Evolutionary conservation across 2,888 invertebrate genomes (phyloP), one percentile per base, ranked within the genome.

Genomic region (Nebria salina): DNA sequence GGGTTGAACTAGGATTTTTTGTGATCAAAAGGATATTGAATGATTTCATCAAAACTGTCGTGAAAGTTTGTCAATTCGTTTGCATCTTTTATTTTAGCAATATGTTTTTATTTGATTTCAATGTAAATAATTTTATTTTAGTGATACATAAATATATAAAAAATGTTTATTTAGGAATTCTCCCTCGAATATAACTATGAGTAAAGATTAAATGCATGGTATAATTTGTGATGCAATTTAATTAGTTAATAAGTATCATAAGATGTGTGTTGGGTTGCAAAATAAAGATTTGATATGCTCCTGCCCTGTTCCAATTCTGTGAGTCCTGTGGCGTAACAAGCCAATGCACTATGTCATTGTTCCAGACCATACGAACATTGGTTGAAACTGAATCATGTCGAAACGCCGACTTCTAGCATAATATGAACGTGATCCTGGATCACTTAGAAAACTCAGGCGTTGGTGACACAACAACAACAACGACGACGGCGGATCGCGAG

Each of bases 361-460:
- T 70, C 13, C 54, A 54, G 54, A 13, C 54, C 8, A 34, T 54
- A 13, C 13, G 13, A 54, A 26, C 20, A 34, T 20, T 70, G 25
- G 66, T 5, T 9, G 68, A 20, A n/a, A 15, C 8, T 34, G 34
- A 70, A 70, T 26, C 70, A 70, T 70, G 70, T 70, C 54, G 54
- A 8, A 54, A 54, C 54, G 13, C 15, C 70, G 70, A 25, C 70
- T 11, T 26, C 25, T 70, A 34, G 70, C 34, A 64, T 80, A 80
- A 75, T 80, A 80, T 80, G 80, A 75, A 72, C 72, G 80, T 75
- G 26, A 70, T n/a, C 20, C 25, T 64, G 20, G 75, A 75, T 42
- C 75, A 65, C 64, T 41, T 75, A 13, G 80, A 75, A 15, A 20
- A 43, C 6, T 20, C 73, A 72, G 72, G 66, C 15, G 75, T 64